Conservation (phyloP, 2,888 invertebrate species). For the Leucozona laternaria region DNA sequence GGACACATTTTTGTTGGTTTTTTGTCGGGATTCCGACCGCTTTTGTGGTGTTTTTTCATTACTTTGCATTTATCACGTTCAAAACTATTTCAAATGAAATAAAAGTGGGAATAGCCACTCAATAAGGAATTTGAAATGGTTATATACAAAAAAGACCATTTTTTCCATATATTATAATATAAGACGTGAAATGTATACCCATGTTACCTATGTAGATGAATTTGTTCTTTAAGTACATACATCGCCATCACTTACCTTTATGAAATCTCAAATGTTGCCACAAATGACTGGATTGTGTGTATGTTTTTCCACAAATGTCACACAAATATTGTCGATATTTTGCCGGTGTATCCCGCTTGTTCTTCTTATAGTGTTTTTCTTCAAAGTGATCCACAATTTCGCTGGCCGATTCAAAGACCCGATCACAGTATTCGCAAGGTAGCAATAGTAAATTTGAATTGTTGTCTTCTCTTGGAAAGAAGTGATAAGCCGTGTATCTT, state of each 20-base stretch:
- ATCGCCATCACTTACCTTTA: slow-evolving; percentile 84
- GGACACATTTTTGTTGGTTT: no score
- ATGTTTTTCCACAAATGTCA: slow-evolving; percentile 87
- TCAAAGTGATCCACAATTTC: slow-evolving; percentile 84
- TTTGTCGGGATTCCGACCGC: no score
- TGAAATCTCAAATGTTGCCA: slow-evolving; percentile 88
- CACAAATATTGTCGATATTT: slow-evolving; percentile 85
- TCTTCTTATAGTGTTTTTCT: slow-evolving; percentile 85
- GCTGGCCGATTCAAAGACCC: slow-evolving; percentile 79
- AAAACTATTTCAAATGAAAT: no score
- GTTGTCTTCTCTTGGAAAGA: slow-evolving; percentile 81
- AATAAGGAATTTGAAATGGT: no score
- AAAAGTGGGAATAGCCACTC: no score
- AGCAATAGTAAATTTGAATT: slow-evolving; percentile 77
- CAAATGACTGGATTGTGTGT: slow-evolving; percentile 87
- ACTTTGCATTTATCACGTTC: no score
- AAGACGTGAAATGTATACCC: no score
- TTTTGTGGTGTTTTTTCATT: no score
- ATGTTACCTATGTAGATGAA: no score
- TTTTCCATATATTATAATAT: no score
- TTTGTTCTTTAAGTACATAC: no score
- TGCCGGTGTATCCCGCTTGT: slow-evolving; percentile 82
- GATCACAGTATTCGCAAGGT: slow-evolving; percentile 82
- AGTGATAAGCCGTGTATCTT: slow-evolving; percentile 81
- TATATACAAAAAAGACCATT: no score